Percentiles rank a stretch among this genome's conserved stretches.
Conservation (phyloP, 2,113 vertebrate genomes). For the Hemichromis elongatus region DNA sequence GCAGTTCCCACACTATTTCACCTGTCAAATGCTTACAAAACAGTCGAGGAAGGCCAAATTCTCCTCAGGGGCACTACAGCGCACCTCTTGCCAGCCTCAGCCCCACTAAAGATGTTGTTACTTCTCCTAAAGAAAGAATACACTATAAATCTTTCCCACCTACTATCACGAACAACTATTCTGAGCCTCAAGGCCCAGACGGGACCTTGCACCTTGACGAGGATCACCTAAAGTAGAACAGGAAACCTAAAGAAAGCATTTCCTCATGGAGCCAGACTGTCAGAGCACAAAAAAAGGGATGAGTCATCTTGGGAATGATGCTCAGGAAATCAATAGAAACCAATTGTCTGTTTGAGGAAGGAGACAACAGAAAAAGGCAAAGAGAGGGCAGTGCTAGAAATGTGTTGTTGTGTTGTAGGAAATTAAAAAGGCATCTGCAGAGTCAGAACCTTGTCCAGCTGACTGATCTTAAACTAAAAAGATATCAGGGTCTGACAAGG, state of each 20-base stretch:
- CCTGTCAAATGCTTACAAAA: slow-evolving; percentile 75
- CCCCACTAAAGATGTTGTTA: slow-evolving; percentile 55
- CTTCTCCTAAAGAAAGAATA: slow-evolving; percentile 49
- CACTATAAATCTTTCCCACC: slow-evolving; percentile 38
- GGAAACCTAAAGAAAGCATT: slow-evolving; percentile 23
- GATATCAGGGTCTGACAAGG: not conserved
- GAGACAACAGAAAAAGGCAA: slow-evolving; percentile 14
- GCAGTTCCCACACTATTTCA: slow-evolving; percentile 82
- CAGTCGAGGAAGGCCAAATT: slow-evolving; percentile 43
- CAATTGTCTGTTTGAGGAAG: slow-evolving; percentile 50
- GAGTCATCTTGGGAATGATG: slow-evolving; percentile 53
- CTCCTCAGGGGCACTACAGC: slow-evolving; percentile 55
- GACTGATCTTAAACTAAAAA: slow-evolving; percentile 30
- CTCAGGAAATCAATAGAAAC: slow-evolving; percentile 45
- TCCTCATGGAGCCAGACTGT: slow-evolving; percentile 22
- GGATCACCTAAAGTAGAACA: slow-evolving; percentile 3
- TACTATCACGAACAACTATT: slow-evolving; percentile 18
- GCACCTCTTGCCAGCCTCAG: slow-evolving; percentile 71
- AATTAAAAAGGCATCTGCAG: slow-evolving; percentile 23
- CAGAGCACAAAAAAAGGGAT: slow-evolving; percentile 2
- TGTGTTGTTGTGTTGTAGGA: not conserved
- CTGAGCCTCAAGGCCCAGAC: slow-evolving; percentile 14
- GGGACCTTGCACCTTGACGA: slow-evolving; percentile 39
- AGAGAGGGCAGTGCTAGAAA: slow-evolving; percentile 1
- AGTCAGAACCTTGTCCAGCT: slow-evolving; percentile 8